Evolutionary conservation across 2,113 vertebrate species (phyloP), one percentile per base, ranked within the genome.

Genomic region (Neodon shergylaensis): DNA sequence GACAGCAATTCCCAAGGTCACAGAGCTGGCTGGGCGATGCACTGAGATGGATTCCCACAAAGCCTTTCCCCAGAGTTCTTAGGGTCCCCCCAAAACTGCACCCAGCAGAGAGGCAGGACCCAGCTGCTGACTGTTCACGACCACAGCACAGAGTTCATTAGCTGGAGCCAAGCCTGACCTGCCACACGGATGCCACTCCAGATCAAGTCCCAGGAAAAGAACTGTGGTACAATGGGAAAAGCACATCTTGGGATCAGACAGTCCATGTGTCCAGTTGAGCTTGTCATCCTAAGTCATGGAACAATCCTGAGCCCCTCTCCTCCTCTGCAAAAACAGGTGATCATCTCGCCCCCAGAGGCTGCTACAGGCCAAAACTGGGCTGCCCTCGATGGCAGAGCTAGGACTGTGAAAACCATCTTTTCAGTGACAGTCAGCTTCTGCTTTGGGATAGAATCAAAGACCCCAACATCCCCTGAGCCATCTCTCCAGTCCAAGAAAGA

Each of bases 391-490:
- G 36, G 52, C 26, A 87, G 68, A 89, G 36, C 1, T 44, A 39
- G 22, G 81, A 58, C 33, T 76, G 84, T 58, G 47, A 70, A 81
- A 81, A 13, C 17, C 61, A n/a, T 87, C 83, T 94, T 85, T 90
- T 66, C 78, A 84, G 47, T 9, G 78, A 44, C 78, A 81, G 17
- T 44, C 58, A n/a, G n/a, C 68, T 89, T 63, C 78, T 85, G 58
- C 82, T 92, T 31, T 90, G 44, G 65, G 58, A 95, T 24, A 78
- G 73, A 91, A 88, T 88, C 85, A 78, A 96, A 95, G 31, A 83
- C 76, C 70, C 10, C 61, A 88, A 61, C 7, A 63, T 68, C 86
- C 78, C 78, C 42, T 72, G 7, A 72, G 16, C 70, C 36, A 72
- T 72, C 70, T 72, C 17, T 21, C 36, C 1, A 39, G 70, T n/a